These are phyloP conservation scores for mouse (Mus musculus) DNA, from an alignment of 2,113 vertebrate genomes.

Conservation along the genomic window GRCm39 chr6:87328001-87328500, in stretches of 20 bases:
- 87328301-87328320: background rate
- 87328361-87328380: background rate
- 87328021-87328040: constrained; percentile 60
- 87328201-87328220: background rate
- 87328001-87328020: background rate
- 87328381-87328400: background rate
- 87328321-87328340: background rate
- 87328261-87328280: background rate
- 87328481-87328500: background rate
- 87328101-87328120: constrained; percentile 13
- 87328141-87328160: constrained; percentile 30
- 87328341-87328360: background rate
- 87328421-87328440: background rate
- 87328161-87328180: constrained; percentile 1
- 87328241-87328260: background rate
- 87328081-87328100: constrained; percentile 14
- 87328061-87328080: constrained; percentile 46
- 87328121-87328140: background rate
- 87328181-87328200: constrained; percentile 52
- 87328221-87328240: background rate
- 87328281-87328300: background rate
- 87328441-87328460: background rate
- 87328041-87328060: constrained; percentile 51
- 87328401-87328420: background rate
- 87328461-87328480: background rate